Base-by-base conservation (phyloP, 2,113 vertebrate genomes). In the Dromaius novaehollandiae region DNA sequence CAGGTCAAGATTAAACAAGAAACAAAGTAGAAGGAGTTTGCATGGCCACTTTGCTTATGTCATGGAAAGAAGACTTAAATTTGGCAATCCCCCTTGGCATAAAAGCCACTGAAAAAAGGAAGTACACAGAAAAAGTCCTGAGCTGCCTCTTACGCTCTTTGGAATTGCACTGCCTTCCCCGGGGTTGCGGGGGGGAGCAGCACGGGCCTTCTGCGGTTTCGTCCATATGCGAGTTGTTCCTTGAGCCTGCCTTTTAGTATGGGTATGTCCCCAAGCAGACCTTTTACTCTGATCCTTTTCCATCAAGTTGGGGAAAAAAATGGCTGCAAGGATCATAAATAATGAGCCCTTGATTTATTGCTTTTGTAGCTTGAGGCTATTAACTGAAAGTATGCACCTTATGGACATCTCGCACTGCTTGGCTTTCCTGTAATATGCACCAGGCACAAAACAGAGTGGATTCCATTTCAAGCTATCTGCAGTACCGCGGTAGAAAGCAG, bases 351-450 rank as follows among this genome's bases (percentile, higher is more conserved):
- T 96, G 96, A 97, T 97, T 97, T 96, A 97, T 73, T 68, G 86
- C 89, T 95, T 85, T 94, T 90, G 87, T 85, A 94, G 95, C 97
- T 86, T 9, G 8, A 90, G 97, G 96, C 94, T 90, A 60, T 95
- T 92, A 93, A 91, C 81, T 91, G 95, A 76, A 97, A 97, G 96
- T 94, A 96, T 95, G 95, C 87, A 95, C 75, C 88, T 96, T 95
- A 85, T 83, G 93, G 93, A 96, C 80, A 93, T 68, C 64, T 73
- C 82, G 90, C 88, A 89, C 90, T 69, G n/a, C 82, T 88, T 95
- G 82, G 82, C 83, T 92, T 92, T 50, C 65, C 91, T 80, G 92
- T 28, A 84, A 86, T 1, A 8, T 48, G 68, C 86, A 85, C 25
- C 88, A 79, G 69, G 5, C 92, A 28, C 89, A 91, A 63, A 94